Conservation (phyloP, 2,888 invertebrate genomes). For the Drosophila nr. medialis region DNA sequence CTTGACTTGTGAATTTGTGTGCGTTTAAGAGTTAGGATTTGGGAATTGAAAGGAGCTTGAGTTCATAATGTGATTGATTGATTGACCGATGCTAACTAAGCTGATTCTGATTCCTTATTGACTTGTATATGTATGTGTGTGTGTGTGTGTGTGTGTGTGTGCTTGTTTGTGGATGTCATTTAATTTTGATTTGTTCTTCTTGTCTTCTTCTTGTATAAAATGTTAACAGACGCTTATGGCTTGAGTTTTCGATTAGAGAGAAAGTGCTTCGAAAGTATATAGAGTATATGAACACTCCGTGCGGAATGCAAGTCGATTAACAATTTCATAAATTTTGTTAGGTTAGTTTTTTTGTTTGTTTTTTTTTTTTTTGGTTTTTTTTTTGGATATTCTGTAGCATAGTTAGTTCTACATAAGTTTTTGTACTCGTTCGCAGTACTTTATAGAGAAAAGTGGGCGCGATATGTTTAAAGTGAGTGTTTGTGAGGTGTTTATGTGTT, state of each 20-base stretch:
- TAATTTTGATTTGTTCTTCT: conserved; percentile 46
- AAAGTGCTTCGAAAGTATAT: conserved; percentile 52
- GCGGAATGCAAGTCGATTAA: conserved; percentile 35
- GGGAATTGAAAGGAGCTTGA: conserved; percentile 38
- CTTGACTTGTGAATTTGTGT: conserved; percentile 52
- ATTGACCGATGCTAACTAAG: conserved; percentile 40
- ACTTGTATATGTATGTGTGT: conserved; percentile 13
- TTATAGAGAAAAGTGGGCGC: conserved; percentile 60
- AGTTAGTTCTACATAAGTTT: conserved; percentile 44
- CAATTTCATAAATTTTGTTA: conserved; percentile 44
- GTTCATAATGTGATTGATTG: conserved; percentile 24
- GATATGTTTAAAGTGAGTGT: conserved; percentile 63
- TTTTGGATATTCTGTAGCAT: conserved; percentile 33
- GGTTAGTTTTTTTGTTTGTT: conserved; percentile 2
- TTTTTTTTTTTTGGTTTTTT: not conserved
- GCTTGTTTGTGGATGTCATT: conserved; percentile 1
- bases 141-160: conserved; percentile 8
- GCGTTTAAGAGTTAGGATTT: conserved; percentile 40
- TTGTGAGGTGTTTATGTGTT: conserved; percentile 1
- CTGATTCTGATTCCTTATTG: conserved; percentile 20
- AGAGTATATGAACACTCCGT: conserved; percentile 31
- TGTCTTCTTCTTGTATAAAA: conserved; percentile 35
- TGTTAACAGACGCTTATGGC: conserved; percentile 56
- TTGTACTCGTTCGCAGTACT: conserved; percentile 46
- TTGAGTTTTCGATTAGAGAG: conserved; percentile 32